Percentiles rank a stretch among this genome's conserved stretches.
These are phyloP conservation scores for Peromyscus leucopus DNA, from an alignment of 2,113 vertebrate species.

Conservation along the genomic window DNA sequence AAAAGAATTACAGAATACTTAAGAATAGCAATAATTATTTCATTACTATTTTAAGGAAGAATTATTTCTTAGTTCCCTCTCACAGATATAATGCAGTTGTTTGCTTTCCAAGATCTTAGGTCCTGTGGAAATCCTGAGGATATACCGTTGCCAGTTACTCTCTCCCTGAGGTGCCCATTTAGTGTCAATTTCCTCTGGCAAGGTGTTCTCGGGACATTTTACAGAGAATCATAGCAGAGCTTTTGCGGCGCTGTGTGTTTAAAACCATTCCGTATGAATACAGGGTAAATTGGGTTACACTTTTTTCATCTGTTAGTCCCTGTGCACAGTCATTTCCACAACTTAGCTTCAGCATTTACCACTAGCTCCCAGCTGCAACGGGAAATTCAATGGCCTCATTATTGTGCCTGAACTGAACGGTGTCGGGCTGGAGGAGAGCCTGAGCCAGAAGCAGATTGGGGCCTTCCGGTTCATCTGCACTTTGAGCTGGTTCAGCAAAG, in stretches of 20 bases:
- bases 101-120: conserved; percentile 34
- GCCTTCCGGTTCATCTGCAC: conserved; percentile 76
- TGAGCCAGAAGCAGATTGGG: conserved; percentile 57
- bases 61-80: not conserved
- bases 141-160: not conserved
- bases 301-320: conserved; percentile 76
- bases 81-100: not conserved
- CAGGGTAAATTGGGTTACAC: conserved; percentile 71
- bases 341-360: conserved; percentile 71
- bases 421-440: conserved; percentile 63
- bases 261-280: conserved; percentile 69
- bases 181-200: conserved; percentile 61
- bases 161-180: conserved; percentile 36
- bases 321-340: conserved; percentile 68
- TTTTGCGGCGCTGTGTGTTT: conserved; percentile 66
- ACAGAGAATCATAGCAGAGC: conserved; percentile 27
- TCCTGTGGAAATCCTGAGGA: not conserved
- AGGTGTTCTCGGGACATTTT: conserved; percentile 58
- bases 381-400: conserved; percentile 78
- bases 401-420: conserved; percentile 73
- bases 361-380: conserved; percentile 71
- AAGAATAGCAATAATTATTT: not conserved
- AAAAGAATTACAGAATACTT: conserved; percentile 1
- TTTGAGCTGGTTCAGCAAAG: conserved; percentile 78
- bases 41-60: conserved; percentile 8